Conservation (phyloP, 2,888 invertebrate genomes). For the Leptinotarsa peninsularis region DNA sequence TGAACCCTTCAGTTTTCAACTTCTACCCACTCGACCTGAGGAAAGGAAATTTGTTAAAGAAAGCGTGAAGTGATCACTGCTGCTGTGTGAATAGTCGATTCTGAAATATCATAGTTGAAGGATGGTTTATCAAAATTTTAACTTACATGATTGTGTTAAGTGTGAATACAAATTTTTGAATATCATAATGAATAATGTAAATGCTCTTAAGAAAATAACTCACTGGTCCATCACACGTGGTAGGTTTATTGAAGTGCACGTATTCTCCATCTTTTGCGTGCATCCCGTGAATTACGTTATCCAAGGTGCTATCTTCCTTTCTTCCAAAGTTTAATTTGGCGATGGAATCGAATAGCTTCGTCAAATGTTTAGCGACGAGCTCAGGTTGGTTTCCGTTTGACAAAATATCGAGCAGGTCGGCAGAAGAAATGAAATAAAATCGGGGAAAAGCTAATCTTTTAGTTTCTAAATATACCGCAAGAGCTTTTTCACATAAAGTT, state of each 20-base stretch:
- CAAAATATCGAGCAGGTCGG: constrained; percentile 92
- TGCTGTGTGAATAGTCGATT: too few relatives aligned
- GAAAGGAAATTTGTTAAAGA: too few relatives aligned
- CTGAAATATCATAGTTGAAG: too few relatives aligned
- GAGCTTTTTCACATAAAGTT: constrained; percentile 93
- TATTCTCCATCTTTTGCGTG: constrained; percentile 95
- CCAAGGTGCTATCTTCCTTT: constrained; percentile 68
- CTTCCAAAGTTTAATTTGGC: constrained; percentile 85
- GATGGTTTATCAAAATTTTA: too few relatives aligned
- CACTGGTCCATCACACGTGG: constrained; percentile 89
- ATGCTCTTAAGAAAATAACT: constrained; percentile 39
- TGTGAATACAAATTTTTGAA: too few relatives aligned
- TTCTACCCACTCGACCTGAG: too few relatives aligned
- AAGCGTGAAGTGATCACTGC: too few relatives aligned
- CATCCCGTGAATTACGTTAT: constrained; percentile 83
- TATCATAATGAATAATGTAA: too few relatives aligned
- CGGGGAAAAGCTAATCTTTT: constrained; percentile 95
- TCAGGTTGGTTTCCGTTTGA: constrained; percentile 96
- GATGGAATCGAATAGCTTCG: constrained; percentile 95
- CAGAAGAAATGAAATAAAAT: constrained; percentile 97
- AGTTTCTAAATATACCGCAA: constrained; percentile 96
- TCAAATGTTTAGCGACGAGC: constrained; percentile 89
- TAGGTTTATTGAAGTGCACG: constrained; percentile 82
- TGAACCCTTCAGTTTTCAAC: too few relatives aligned
- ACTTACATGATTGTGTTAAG: too few relatives aligned